These are phyloP conservation scores for Xestoiulus laeticollis DNA, from an alignment of 2,888 invertebrate genomes.

Conservation along the genomic window DNA sequence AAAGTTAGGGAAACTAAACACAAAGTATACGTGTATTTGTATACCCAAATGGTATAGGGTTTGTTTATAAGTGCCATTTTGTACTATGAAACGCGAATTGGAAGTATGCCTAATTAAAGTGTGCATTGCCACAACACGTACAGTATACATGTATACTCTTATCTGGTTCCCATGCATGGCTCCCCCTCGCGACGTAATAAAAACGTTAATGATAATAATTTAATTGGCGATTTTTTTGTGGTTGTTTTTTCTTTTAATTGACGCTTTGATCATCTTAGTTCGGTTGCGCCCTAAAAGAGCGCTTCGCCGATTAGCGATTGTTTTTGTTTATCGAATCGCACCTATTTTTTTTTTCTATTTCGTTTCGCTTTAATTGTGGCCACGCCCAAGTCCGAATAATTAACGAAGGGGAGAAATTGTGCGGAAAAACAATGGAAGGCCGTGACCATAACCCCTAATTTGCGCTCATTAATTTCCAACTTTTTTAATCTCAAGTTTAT, in stretches of 20 bases:
- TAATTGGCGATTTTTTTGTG: neutral
- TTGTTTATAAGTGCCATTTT: no score
- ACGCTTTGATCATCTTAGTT: neutral
- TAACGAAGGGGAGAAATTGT: constrained; percentile 26
- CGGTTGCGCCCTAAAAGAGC: constrained; percentile 26
- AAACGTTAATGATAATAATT: constrained; percentile 18
- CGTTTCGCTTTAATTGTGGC: constrained; percentile 5
- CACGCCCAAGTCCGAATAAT: constrained; percentile 18
- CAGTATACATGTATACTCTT: neutral
- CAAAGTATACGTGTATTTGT: no score
- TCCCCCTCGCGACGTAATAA: constrained; percentile 8
- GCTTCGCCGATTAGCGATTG: constrained; percentile 17
- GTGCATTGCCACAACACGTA: neutral
- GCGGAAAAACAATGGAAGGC: constrained; percentile 26
- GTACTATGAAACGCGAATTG: no score
- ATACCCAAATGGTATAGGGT: no score
- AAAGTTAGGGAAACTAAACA: no score
- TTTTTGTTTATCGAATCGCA: constrained; percentile 8
- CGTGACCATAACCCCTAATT: constrained; percentile 26
- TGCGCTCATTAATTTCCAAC: neutral
- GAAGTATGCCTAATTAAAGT: no score
- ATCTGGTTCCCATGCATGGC: neutral
- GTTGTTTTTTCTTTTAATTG: neutral
- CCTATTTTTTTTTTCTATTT: neutral
- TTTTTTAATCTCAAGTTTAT: neutral